Percentiles rank a stretch among this genome's conserved stretches.
Conservation (phyloP, 2,113 vertebrate species). For the Lates calcarifer region DNA sequence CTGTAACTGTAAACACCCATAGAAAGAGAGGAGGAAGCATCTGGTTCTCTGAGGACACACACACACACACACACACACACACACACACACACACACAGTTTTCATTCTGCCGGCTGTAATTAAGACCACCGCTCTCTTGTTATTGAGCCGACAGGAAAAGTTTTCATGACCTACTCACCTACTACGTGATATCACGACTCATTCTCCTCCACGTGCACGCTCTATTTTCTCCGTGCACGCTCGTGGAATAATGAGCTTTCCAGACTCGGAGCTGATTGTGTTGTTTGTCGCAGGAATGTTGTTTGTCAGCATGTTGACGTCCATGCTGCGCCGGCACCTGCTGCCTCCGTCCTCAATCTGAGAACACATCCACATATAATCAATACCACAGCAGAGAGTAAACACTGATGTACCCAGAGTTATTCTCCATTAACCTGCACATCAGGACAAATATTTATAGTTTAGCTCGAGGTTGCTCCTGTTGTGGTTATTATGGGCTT, state of each 20-base stretch:
- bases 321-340: slow-evolving; percentile 35
- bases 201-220: neutral
- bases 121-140: slow-evolving; percentile 5
- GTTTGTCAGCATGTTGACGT: slow-evolving; percentile 49
- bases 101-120: slow-evolving; percentile 29
- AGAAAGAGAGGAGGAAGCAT: slow-evolving; percentile 71
- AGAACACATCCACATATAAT: neutral
- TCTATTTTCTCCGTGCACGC: too few relatives aligned
- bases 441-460: neutral
- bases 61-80: slow-evolving; percentile 33
- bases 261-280: slow-evolving; percentile 63
- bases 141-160: slow-evolving; percentile 34
- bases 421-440: neutral
- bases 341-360: neutral
- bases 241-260: slow-evolving; percentile 39
- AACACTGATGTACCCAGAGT: too few relatives aligned
- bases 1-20: slow-evolving; percentile 29
- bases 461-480: neutral
- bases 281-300: slow-evolving; percentile 45
- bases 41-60: slow-evolving; percentile 58
- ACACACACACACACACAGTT: slow-evolving; percentile 8
- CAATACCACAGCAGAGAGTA: too few relatives aligned
- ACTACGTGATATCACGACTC: slow-evolving; percentile 43
- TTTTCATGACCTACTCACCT: slow-evolving; percentile 46
- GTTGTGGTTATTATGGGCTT: slow-evolving; percentile 1